Evolutionary conservation across 2,888 invertebrate species (phyloP).

Genomic region (Ophraella communa): DNA sequence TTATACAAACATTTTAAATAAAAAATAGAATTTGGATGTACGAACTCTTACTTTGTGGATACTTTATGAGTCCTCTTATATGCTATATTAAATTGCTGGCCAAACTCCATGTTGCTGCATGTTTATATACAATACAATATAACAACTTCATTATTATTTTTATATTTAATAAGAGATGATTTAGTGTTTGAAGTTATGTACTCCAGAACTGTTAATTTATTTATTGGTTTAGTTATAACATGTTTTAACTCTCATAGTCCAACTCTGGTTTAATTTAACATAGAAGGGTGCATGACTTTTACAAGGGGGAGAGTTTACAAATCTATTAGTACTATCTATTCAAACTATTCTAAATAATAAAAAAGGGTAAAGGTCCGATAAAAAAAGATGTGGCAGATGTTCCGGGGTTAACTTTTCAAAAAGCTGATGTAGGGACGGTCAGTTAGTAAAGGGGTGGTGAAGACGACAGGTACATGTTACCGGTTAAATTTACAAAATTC

Average conservation of each 20-base stretch:
- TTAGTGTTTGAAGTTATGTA: too few relatives aligned
- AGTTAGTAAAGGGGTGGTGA: conserved; percentile 2
- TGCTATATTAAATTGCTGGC: too few relatives aligned
- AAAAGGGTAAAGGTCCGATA: conserved; percentile 20
- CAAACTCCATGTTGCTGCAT: too few relatives aligned
- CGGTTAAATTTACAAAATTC: neutral
- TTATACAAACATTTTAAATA: too few relatives aligned
- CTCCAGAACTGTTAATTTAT: neutral
- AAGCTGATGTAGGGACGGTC: conserved; percentile 8
- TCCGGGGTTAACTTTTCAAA: conserved; percentile 15
- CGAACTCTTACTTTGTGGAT: too few relatives aligned
- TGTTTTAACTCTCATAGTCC: neutral
- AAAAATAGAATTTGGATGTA: too few relatives aligned
- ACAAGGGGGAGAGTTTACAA: conserved; percentile 14
- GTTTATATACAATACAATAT: too few relatives aligned
- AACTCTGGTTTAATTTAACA: neutral
- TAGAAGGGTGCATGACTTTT: neutral
- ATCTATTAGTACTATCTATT: conserved; percentile 26
- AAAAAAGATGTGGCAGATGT: conserved; percentile 24
- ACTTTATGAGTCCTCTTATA: too few relatives aligned
- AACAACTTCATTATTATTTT: too few relatives aligned
- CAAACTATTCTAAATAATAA: conserved; percentile 16
- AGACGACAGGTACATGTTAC: neutral
- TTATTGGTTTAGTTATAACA: neutral
- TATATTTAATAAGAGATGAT: too few relatives aligned